phyloP scores from a whole-genome alignment of 2,888 invertebrate genomes.

The Tetragnatha montana region DNA sequence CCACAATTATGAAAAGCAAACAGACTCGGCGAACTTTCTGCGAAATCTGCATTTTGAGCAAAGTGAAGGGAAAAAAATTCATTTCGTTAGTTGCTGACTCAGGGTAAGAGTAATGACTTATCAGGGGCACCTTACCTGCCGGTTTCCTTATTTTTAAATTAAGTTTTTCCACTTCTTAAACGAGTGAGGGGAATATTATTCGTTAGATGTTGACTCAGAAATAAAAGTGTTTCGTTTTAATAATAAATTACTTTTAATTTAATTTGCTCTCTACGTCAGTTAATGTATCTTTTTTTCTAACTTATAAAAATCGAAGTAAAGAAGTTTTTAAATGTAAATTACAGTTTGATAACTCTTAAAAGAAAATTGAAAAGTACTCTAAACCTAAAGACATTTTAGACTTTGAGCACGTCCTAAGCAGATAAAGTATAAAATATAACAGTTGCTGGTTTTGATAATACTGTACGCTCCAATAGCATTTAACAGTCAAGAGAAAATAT shows the following conservation, averaged over 20 bases:
- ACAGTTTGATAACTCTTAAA: background rate
- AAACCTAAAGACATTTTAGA: no score
- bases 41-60: slow-evolving; percentile 43
- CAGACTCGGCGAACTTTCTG: slow-evolving; percentile 16
- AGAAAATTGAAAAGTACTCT: no score
- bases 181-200: background rate
- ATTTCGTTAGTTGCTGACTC: slow-evolving; percentile 29
- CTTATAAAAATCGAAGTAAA: background rate
- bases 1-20: slow-evolving; percentile 51
- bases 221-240: slow-evolving; percentile 17
- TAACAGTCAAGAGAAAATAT: no score
- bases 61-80: slow-evolving; percentile 34
- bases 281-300: background rate
- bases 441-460: no score
- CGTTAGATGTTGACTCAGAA: slow-evolving; percentile 19
- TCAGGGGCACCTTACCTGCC: slow-evolving; percentile 7
- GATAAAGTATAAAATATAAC: no score
- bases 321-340: background rate
- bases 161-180: slow-evolving; percentile 5
- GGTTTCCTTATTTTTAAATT: background rate
- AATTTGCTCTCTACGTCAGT: background rate
- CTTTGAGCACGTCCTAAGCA: no score
- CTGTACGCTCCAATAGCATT: no score
- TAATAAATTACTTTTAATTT: slow-evolving; percentile 11
- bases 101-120: slow-evolving; percentile 32